Evolutionary conservation across 2,113 vertebrate species (phyloP), one percentile per base, ranked within the genome.

Genomic region (Limanda limanda): DNA sequence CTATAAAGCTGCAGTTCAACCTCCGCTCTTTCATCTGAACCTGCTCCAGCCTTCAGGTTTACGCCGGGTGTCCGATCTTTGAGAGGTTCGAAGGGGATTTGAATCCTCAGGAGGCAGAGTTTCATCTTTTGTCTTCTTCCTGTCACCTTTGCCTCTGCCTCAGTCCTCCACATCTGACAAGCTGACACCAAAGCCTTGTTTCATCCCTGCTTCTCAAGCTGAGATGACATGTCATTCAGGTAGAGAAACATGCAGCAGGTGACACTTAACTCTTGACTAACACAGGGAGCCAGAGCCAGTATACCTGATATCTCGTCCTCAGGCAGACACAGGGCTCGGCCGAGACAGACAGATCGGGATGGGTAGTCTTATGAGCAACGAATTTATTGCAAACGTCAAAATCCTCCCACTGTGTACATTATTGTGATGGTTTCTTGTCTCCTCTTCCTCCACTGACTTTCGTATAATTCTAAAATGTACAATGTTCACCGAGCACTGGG

Each of bases 101-200:
- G 56, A 71, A 57, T 71, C 45, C 74, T 66, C 60, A 24, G 15
- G 54, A 83, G 65, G 47, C 60, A 20, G 59, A 27, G 24, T 71
- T 45, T 58, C 35, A 21, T 71, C 56, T 67, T 76, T 58, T 52
- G 2, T 84, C 68, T 70, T 67, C 67, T 42, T 18, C 48, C 58
- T 37, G 72, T 86, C 77, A 83, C 83, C 76, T 83, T 17, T 51
- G 47, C 47, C 47, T 80, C 31, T 51, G 47, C 47, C 47, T 80
- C 31, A 3, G 25, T 67, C 75, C 68, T 79, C 45, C 67, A 11
- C 47, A 1, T 60, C 51, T 82, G 85, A 79, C 86, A 70, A 9
- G 54, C 12, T 74, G 81, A 86, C 81, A 81, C 74, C 81, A 86
- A 79, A 83, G 78, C 57, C 80, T 66, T 56, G 83, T 88, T 88